A percentile compares a stretch with the other conserved stretches of the same genome.
Evolutionary conservation across 2,113 vertebrate genomes (phyloP).

Genomic region (Pygoscelis adeliae): DNA sequence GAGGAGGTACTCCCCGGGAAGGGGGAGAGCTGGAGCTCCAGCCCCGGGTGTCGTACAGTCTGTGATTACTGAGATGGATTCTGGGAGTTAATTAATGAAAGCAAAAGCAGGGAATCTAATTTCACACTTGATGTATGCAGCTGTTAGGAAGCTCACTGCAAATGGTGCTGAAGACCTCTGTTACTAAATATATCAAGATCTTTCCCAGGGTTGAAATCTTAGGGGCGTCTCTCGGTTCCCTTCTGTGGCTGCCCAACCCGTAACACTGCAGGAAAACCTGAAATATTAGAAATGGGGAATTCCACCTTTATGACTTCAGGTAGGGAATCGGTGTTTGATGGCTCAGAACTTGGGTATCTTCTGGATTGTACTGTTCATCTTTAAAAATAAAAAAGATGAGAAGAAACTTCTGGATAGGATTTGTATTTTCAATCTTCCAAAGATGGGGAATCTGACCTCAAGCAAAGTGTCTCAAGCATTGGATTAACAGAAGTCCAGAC

Average conservation of each 20-base stretch:
- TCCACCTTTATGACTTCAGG: no score
- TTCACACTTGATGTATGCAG: neutral
- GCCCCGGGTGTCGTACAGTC: accelerated
- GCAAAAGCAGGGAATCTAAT: neutral
- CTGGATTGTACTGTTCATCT: neutral
- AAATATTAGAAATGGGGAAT: neutral
- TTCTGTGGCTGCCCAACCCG: accelerated
- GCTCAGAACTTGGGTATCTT: neutral
- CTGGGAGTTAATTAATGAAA: neutral
- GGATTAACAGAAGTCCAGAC: neutral
- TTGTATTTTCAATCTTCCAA: neutral
- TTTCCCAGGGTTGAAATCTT: neutral
- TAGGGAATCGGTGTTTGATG: neutral
- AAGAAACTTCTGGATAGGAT: neutral
- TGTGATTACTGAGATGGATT: neutral
- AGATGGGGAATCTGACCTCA: neutral
- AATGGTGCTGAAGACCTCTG: neutral
- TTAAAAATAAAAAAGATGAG: accelerated
- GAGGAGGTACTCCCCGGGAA: neutral
- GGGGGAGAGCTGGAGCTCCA: neutral
- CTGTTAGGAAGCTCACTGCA: neutral
- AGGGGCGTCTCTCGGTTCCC: neutral
- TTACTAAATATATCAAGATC: neutral
- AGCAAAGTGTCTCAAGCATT: neutral
- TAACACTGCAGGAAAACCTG: neutral